Percentiles rank a stretch among this genome's conserved stretches.
Conservation (phyloP, 2,113 vertebrate genomes). For the Rissa tridactyla region DNA sequence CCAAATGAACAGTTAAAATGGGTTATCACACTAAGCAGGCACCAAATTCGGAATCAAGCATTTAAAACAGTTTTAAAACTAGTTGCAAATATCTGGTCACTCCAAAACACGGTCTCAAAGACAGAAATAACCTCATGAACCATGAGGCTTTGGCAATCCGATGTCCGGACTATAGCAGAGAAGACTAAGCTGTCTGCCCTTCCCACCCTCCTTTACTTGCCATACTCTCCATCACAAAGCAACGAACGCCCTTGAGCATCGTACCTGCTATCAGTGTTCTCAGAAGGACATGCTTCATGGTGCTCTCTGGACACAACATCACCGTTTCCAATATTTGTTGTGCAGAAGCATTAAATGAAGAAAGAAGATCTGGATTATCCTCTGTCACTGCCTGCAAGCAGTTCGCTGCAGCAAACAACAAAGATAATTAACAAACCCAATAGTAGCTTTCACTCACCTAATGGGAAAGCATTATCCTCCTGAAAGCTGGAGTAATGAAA, state of each 20-base stretch:
- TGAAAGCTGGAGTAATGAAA: not conserved
- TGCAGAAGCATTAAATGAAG: constrained; percentile 74
- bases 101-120: not conserved
- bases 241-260: not conserved
- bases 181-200: not conserved
- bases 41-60: not conserved
- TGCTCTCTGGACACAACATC: constrained; percentile 77
- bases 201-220: not conserved
- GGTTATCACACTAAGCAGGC: not conserved
- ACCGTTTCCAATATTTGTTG: constrained; percentile 79
- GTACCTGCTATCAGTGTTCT: constrained; percentile 88
- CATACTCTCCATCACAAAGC: not conserved
- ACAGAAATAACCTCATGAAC: not conserved
- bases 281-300: constrained; percentile 83
- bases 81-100: not conserved
- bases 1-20: not conserved
- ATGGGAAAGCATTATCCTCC: not conserved
- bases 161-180: not conserved
- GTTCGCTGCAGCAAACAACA: constrained; percentile 77
- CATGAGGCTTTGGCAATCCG: not conserved
- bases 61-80: not conserved
- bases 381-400: constrained; percentile 95
- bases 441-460: not conserved
- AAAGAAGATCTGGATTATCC: constrained; percentile 90
- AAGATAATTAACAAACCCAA: not conserved